These are phyloP conservation scores for Carduelis carduelis DNA, from an alignment of 2,797 vertebrate genomes.

Conservation along the genomic window DNA sequence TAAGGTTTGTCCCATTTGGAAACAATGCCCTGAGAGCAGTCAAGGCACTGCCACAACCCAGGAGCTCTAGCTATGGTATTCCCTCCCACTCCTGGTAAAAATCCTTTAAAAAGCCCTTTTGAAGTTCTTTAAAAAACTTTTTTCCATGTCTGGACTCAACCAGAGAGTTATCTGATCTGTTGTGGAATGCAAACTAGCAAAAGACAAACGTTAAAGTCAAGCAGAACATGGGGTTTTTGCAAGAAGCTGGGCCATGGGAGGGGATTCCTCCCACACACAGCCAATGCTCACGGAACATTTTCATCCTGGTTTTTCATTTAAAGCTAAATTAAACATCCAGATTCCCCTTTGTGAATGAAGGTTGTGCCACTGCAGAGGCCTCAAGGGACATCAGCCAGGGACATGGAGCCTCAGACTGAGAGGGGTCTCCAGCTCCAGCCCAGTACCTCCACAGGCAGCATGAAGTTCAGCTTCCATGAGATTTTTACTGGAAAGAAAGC, in stretches of 20 bases:
- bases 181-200: background rate
- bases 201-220: background rate
- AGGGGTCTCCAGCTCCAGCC: background rate
- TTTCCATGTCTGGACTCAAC: background rate
- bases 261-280: background rate
- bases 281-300: background rate
- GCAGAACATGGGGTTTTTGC: background rate
- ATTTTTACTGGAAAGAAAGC: background rate
- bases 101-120: background rate
- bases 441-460: background rate
- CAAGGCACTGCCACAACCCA: too few species aligned
- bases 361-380: background rate
- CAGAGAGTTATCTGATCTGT: background rate
- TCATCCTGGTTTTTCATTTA: background rate
- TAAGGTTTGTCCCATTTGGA: background rate
- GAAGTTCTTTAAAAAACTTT: background rate
- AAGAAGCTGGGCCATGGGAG: background rate
- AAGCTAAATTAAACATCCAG: background rate
- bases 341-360: background rate
- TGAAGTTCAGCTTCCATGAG: rapidly evolving
- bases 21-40: rapidly evolving
- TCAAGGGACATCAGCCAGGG: background rate
- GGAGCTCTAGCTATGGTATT: background rate
- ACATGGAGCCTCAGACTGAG: rapidly evolving
- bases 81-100: background rate